phyloP scores from a whole-genome alignment of 2,888 invertebrate species.

The Corythucha ciliata region DNA sequence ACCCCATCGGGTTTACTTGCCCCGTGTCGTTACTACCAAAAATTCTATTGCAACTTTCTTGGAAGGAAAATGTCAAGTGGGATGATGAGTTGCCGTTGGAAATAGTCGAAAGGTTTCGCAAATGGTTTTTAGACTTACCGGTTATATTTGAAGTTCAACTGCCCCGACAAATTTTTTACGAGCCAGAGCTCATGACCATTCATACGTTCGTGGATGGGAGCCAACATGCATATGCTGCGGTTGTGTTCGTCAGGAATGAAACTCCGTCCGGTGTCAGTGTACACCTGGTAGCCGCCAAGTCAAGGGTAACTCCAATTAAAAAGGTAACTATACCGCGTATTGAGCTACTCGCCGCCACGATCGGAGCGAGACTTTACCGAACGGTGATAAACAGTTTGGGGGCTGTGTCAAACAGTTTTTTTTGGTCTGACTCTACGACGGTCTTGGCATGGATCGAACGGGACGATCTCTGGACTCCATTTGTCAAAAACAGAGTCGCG shows the following conservation, averaged over 20 bases:
- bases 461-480: slow-evolving; percentile 33
- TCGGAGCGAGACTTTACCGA: slow-evolving; percentile 34
- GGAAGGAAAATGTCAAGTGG: slow-evolving; percentile 12
- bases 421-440: slow-evolving; percentile 37
- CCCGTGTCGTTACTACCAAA: slow-evolving; percentile 30
- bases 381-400: slow-evolving; percentile 24
- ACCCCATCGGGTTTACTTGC: slow-evolving; percentile 33
- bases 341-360: slow-evolving; percentile 37
- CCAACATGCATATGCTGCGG: slow-evolving; percentile 36
- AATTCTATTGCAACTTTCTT: slow-evolving; percentile 30
- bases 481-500: slow-evolving; percentile 8
- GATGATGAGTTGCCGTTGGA: slow-evolving; percentile 2
- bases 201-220: slow-evolving; percentile 38
- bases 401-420: no score
- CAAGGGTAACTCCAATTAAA: slow-evolving; percentile 36
- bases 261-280: slow-evolving; percentile 25
- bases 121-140: slow-evolving; percentile 7
- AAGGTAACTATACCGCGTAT: slow-evolving; percentile 38
- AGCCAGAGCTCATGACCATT: no score
- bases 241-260: slow-evolving; percentile 33
- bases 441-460: slow-evolving; percentile 35
- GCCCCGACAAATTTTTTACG: not conserved
- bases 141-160: not conserved
- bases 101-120: not conserved
- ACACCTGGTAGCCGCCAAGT: slow-evolving; percentile 34